Percentiles rank a stretch among this genome's conserved stretches.
phyloP scores from a whole-genome alignment of 2,113 vertebrate genomes.

The Lethenteron reissneri region DNA sequence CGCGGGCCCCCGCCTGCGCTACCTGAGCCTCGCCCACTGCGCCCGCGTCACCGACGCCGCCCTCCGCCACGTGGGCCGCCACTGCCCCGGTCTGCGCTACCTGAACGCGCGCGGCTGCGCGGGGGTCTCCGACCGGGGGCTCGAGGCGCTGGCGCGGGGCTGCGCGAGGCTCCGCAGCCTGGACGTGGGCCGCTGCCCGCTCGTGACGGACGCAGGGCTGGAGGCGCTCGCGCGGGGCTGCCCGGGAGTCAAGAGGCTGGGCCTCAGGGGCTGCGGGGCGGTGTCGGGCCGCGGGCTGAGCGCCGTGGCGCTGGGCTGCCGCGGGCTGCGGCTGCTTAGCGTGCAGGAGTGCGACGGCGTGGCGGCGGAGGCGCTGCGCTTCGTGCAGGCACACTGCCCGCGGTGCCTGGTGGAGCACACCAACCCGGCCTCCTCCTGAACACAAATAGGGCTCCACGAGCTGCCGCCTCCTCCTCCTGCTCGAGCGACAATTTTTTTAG shows the following conservation, averaged over 20 bases:
- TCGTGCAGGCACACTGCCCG: background rate
- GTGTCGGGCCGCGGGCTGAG: background rate
- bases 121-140: background rate
- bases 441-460: too few relatives aligned
- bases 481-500: too few relatives aligned
- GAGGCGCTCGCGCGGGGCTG: conserved; percentile 2
- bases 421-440: conserved; percentile 1
- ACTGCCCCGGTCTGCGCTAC: conserved; percentile 5
- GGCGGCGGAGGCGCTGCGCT: conserved; percentile 3
- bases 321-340: background rate
- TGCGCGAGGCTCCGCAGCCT: background rate
- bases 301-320: background rate
- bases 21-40: conserved; percentile 4
- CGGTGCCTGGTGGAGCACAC: background rate
- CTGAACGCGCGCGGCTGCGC: background rate
- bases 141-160: conserved; percentile 2
- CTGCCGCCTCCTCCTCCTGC: too few relatives aligned
- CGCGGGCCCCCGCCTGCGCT: background rate
- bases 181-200: conserved; percentile 1
- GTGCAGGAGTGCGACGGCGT: background rate
- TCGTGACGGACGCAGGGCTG: background rate
- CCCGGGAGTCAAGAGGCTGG: conserved; percentile 4
- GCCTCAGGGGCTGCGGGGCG: background rate
- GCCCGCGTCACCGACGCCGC: background rate
- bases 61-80: conserved; percentile 1